These are phyloP conservation scores for Drosophila pseudoananassae DNA, from an alignment of 1,140 invertebrate species.

Conservation along the genomic window DNA sequence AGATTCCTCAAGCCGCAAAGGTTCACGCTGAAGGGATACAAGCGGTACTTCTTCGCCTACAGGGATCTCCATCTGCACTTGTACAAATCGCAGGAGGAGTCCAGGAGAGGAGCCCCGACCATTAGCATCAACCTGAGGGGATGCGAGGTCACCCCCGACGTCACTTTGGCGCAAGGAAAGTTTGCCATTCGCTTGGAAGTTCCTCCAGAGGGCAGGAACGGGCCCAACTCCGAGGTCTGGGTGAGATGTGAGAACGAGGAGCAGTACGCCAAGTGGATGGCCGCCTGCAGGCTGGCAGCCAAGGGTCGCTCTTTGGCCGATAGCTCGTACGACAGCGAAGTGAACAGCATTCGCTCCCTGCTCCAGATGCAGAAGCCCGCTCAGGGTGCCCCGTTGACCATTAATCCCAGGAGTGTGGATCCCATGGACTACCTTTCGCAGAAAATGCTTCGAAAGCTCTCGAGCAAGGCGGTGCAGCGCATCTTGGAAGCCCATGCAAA, in stretches of 20 bases:
- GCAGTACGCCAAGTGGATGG: constrained; percentile 99
- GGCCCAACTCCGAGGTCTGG: constrained; percentile 92
- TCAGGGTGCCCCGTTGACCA: constrained; percentile 87
- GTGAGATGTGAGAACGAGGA: constrained; percentile 97
- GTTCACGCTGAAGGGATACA: constrained; percentile 95
- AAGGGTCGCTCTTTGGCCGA: constrained; percentile 98
- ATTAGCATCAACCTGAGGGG: constrained; percentile 91
- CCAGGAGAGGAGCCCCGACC: constrained; percentile 86
- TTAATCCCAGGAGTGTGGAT: constrained; percentile 91
- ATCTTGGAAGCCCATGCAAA: constrained; percentile 99
- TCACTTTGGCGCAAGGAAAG: constrained; percentile 95
- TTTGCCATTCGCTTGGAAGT: constrained; percentile 98
- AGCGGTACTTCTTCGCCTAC: constrained; percentile 94
- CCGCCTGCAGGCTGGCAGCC: constrained; percentile 96
- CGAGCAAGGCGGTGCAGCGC: constrained; percentile 91
- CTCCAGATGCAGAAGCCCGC: constrained; percentile 95
- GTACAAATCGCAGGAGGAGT: constrained; percentile 88
- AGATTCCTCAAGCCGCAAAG: constrained; percentile 95
- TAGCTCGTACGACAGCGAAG: constrained; percentile 96
- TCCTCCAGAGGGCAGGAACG: constrained; percentile 93
- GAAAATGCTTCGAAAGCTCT: constrained; percentile 92
- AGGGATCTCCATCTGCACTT: constrained; percentile 89
- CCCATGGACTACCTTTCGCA: constrained; percentile 96
- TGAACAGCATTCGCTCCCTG: constrained; percentile 94
- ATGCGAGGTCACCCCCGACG: constrained; percentile 99